Conservation (phyloP, 2,888 invertebrate genomes). For the Caenorhabditis sulstoni region DNA sequence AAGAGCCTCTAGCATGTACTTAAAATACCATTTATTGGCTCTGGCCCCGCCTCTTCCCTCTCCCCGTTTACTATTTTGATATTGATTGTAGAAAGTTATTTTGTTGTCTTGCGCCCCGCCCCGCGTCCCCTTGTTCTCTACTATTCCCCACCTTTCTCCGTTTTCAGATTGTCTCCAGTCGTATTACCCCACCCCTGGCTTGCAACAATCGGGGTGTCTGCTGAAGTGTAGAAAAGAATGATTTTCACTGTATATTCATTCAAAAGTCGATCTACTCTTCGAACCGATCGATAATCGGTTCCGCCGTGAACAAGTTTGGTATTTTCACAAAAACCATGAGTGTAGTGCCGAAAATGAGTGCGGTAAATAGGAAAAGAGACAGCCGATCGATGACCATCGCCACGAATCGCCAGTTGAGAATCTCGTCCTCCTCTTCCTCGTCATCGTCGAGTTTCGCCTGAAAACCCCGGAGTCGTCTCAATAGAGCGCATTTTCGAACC, state of each 20-base stretch:
- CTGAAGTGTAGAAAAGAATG: no score
- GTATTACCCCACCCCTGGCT: no score
- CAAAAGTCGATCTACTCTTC: no score
- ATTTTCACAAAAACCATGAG: constrained; percentile 29
- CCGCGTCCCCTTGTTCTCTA: no score
- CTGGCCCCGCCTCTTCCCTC: constrained; percentile 19
- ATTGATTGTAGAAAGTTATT: constrained; percentile 57
- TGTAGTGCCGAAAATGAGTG: constrained; percentile 58
- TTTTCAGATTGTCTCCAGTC: no score
- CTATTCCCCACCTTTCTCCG: no score
- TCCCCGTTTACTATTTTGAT: constrained; percentile 38
- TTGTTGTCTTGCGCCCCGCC: constrained; percentile 24
- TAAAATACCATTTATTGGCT: neutral
- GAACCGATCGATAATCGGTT: constrained; percentile 39
- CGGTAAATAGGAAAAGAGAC: constrained; percentile 75
- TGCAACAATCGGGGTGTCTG: no score
- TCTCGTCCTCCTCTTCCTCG: constrained; percentile 77
- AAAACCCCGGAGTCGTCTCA: constrained; percentile 1
- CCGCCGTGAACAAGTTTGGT: constrained; percentile 33
- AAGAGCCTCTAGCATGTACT: no score
- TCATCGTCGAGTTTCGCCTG: constrained; percentile 74
- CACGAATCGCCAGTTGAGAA: constrained; percentile 78
- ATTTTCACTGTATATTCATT: no score
- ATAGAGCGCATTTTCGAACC: neutral
- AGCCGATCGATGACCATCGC: constrained; percentile 79